Conservation (phyloP, 2,113 vertebrate genomes). For the Pomatorhinus ruficollis region DNA sequence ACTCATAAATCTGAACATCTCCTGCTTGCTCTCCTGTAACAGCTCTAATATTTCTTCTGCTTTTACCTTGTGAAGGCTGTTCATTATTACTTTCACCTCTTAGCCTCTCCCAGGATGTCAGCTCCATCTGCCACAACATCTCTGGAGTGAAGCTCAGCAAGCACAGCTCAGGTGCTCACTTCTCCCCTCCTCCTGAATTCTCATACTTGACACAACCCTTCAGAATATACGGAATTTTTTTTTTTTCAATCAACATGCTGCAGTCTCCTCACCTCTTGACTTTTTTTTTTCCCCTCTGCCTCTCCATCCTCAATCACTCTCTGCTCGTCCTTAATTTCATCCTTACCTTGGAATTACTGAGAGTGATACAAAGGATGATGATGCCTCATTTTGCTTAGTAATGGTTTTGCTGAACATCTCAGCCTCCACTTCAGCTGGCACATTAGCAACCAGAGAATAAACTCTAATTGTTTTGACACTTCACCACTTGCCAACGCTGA, state of each 20-base stretch:
- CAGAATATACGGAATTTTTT: background rate
- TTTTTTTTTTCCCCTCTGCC: background rate
- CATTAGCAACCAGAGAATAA: conserved; percentile 17
- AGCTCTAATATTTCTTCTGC: conserved; percentile 2
- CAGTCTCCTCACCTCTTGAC: background rate
- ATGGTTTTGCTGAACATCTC: conserved; percentile 11
- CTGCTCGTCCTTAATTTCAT: background rate
- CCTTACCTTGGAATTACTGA: conserved; percentile 22
- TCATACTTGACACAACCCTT: conserved; percentile 26
- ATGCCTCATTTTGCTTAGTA: conserved; percentile 8
- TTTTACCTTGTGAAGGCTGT: background rate
- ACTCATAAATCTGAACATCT: conserved; percentile 47
- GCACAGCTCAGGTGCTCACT: conserved; percentile 20
- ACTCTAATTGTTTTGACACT: conserved; percentile 15
- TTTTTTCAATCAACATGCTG: background rate
- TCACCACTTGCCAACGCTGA: background rate
- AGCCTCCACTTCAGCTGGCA: background rate
- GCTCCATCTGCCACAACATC: background rate
- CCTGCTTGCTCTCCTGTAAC: background rate
- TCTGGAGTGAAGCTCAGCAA: background rate
- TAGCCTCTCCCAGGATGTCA: conserved; percentile 9
- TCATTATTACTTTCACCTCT: conserved; percentile 21
- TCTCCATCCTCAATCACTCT: conserved; percentile 9
- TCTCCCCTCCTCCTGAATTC: conserved; percentile 20
- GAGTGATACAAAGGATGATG: background rate